Evolutionary conservation across 2,113 vertebrate species (phyloP), one percentile per base, ranked within the genome.

Genomic region (Ranitomeya imitator): DNA sequence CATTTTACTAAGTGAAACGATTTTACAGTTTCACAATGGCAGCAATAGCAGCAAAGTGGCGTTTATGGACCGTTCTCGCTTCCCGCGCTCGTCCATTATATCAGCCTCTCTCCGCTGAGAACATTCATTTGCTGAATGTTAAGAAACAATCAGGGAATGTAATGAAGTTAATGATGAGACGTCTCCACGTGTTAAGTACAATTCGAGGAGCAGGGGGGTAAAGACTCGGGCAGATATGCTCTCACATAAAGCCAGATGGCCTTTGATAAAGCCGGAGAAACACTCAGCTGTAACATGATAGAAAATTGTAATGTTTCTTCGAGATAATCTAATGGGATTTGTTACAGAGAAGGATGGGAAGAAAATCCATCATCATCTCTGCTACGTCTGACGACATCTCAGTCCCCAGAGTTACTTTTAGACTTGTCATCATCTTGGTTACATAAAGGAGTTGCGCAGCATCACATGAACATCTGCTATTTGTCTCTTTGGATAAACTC

Each of bases 311-410:
- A 15, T 74, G 85, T 79, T 74, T 77, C 31, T 85, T 77, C 71
- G 51, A 59, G 55, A 61, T 77, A 85, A 85, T 85, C 71, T 85
- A 77, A 85, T 85, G 71, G 54, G 84, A 85, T 76, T 77, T n/a
- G 54, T 61, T 23, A 73, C 18, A 37, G 31, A 61, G 31, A 77
- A 77, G 84, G 77, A 85, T 45, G 67, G 37, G 26, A 45, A 13
- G 54, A 74, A 59, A 37, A 57, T 31, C 83, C 74, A 18, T 73
- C 19, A 9, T 6, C 15, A 4, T 12, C 57, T 8, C 6, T 7
- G 76, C 76, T 10, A 10, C 80, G 15, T 59, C 54, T 4, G 7
- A 82, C 31, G 23, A 80, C 13, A 12, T 45, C 55, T 37, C 79
- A 16, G 13, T 61, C 59, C 59, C 9, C 57, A 4, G 18, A 82